These are phyloP conservation scores for Genyomyrus donnyi DNA, from an alignment of 2,113 vertebrate species.

Conservation along the genomic window DNA sequence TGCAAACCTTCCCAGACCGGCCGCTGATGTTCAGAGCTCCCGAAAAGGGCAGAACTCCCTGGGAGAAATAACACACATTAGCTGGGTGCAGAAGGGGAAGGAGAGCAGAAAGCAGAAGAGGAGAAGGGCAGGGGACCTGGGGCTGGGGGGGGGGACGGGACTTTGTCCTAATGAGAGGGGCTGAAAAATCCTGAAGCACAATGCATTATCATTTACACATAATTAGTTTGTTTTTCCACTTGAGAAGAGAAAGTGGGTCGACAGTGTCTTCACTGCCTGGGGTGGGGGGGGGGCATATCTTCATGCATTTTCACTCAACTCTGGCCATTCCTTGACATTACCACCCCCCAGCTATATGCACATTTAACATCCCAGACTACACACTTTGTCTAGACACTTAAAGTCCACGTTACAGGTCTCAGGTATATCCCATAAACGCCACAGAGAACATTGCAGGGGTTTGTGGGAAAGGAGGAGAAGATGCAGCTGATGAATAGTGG, in stretches of 20 bases:
- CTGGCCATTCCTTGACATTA: constrained; percentile 17
- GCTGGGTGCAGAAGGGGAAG: constrained; percentile 52
- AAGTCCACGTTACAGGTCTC: constrained; percentile 71
- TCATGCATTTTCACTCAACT: constrained; percentile 24
- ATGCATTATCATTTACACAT: constrained; percentile 99
- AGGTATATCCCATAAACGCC: constrained; percentile 72
- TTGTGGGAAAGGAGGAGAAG: constrained; percentile 37
- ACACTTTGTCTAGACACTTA: constrained; percentile 67
- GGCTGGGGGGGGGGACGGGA: constrained; percentile 21
- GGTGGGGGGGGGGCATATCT: constrained; percentile 54
- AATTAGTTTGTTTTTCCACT: constrained; percentile 99
- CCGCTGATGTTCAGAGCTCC: constrained; percentile 86
- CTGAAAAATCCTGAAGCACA: constrained; percentile 75
- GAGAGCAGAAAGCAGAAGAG: constrained; percentile 19
- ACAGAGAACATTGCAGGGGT: constrained; percentile 60
- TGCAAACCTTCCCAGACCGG: constrained; percentile 79
- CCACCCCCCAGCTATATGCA: constrained; percentile 42
- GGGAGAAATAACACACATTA: constrained; percentile 87
- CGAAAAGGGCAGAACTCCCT: constrained; percentile 92
- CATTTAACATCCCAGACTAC: constrained; percentile 22
- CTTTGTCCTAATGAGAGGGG: constrained; percentile 61
- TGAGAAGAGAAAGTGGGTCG: constrained; percentile 93
- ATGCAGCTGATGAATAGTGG: constrained; percentile 27
- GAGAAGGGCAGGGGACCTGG: constrained; percentile 21
- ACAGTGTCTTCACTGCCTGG: constrained; percentile 76